Base-by-base conservation (phyloP, 1,140 invertebrate genomes). In the Plutomurus gul region DNA sequence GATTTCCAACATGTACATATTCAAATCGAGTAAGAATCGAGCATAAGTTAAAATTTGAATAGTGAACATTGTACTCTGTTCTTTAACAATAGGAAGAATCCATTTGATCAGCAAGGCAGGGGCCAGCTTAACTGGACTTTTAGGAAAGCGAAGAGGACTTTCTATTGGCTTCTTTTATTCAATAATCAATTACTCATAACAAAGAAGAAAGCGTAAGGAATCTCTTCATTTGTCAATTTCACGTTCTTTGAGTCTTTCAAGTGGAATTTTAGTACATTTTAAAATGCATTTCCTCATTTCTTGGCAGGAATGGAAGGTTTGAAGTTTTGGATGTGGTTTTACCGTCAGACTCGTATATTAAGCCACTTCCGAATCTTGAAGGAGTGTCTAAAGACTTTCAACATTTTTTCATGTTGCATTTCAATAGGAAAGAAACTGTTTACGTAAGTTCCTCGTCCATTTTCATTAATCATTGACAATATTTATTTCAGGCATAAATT, bases 391-490 rank as follows among this genome's bases (percentile, higher is more conserved):
- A 83, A 37, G 83, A 84, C 40, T 84, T 84, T 75, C 76, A 81
- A 51, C 78, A 84, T 51, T 84, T 60, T 39, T 84, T 84, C 33
- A 84, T 84, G 83, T 47, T 84, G 7, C 83, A 84, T 33, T 84
- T 84, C 37, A 76, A 81, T 70, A 73, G 71, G 40, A 82, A 80
- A 37, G 83, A 84, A 39, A 77, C 76, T 11, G 77, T 84, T 22
- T 82, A 84, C 43, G 82, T 84, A 79, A 82, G 80, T 46, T 51
- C 37, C 43, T 65, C 22, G 0, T 33, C 6, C 27, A 11, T 51
- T 8, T 51, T 51, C 18, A 51, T 18, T 20, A 51, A 10, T 13
- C 49, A 11, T 51, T 51, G 20, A 51, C 40, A 8, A 8, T 8
- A 10, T 43, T 43, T 43, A 43, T 43, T n/a, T n/a, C n/a, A n/a